Conservation (phyloP, 2,888 invertebrate species). For the Dryobotodes eremita region DNA sequence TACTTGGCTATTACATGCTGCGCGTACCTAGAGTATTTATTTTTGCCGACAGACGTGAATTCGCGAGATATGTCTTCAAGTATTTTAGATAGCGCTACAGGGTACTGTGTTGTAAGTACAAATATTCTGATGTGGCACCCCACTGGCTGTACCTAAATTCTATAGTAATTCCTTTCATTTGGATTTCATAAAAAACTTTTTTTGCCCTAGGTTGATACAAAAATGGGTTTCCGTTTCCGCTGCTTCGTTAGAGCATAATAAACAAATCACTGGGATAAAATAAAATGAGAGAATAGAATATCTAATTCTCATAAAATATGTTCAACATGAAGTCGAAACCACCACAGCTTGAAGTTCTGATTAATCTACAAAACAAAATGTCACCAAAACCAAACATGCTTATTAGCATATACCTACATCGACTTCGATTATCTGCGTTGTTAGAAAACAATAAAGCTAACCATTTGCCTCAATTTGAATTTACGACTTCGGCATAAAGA, state of each 20-base stretch:
- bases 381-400: constrained; percentile 2
- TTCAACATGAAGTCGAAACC: background rate
- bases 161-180: constrained; percentile 19
- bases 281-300: background rate
- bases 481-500: constrained; percentile 42
- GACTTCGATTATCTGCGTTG: constrained; percentile 11
- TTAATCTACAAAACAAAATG: constrained; percentile 19
- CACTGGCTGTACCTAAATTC: background rate
- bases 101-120: constrained; percentile 9
- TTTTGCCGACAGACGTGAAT: constrained; percentile 37
- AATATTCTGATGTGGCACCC: constrained; percentile 21
- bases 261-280: background rate
- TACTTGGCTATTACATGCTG: constrained; percentile 34
- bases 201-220: background rate
- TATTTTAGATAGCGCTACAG: constrained; percentile 22
- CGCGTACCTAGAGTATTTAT: constrained; percentile 46
- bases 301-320: background rate
- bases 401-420: constrained; percentile 18
- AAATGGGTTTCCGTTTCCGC: background rate
- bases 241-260: too few relatives aligned
- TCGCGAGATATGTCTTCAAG: constrained; percentile 36
- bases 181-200: background rate
- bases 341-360: background rate
- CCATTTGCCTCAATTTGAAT: constrained; percentile 48
- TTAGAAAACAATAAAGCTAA: constrained; percentile 56